A percentile compares a stretch with the other conserved stretches of the same genome.
These are phyloP conservation scores for Trichosurus vulpecula DNA, from an alignment of 2,797 vertebrate species.

Conservation along the genomic window DNA sequence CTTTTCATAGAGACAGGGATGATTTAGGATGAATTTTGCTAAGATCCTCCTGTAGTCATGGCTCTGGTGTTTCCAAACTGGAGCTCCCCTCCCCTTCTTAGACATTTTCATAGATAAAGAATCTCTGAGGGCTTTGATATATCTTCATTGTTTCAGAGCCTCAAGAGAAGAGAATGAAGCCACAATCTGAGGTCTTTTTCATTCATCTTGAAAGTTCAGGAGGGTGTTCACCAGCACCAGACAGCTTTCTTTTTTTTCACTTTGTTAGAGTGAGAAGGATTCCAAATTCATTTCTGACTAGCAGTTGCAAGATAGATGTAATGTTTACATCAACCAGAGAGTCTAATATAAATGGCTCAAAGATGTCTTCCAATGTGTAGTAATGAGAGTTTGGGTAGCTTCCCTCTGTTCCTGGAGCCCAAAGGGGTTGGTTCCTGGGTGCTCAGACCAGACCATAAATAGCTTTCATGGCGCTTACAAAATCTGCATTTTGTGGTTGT, in stretches of 20 bases:
- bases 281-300: neutral
- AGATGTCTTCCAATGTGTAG: accelerated
- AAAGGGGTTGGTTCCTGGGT: neutral
- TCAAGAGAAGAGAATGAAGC: too few relatives aligned
- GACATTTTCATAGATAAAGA: neutral
- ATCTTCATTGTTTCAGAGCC: neutral
- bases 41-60: neutral
- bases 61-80: too few relatives aligned
- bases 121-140: neutral
- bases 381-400: accelerated
- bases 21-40: neutral
- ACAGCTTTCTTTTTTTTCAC: neutral
- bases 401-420: neutral
- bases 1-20: neutral
- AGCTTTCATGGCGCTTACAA: conserved; percentile 16
- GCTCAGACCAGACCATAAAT: conserved; percentile 22
- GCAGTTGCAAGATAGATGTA: neutral
- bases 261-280: neutral
- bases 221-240: accelerated
- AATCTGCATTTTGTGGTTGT: conserved; percentile 45
- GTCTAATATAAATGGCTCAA: neutral
- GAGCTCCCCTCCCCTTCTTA: too few relatives aligned
- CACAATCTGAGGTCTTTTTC: accelerated
- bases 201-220: too few relatives aligned
- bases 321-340: neutral